Percentiles rank a stretch among this genome's conserved stretches.
These are phyloP conservation scores for Gorsachius magnificus DNA, from an alignment of 2,797 vertebrate species.

Conservation along the genomic window DNA sequence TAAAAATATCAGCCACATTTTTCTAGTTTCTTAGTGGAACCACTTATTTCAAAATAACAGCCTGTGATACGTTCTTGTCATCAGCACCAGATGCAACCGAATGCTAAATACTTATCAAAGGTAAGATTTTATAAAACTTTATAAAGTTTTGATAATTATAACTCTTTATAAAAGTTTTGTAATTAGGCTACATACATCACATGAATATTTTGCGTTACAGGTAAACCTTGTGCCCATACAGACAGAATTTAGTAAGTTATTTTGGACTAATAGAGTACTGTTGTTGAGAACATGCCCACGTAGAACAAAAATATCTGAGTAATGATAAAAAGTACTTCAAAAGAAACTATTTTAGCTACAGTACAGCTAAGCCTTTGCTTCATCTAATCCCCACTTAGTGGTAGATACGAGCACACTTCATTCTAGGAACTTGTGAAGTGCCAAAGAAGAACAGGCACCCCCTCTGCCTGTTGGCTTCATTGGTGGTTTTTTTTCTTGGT, in stretches of 20 bases:
- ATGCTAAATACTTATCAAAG: neutral
- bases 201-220: neutral
- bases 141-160: neutral
- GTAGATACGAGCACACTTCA: neutral
- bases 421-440: neutral
- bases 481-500: neutral
- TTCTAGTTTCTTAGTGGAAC: neutral
- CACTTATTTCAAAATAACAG: neutral
- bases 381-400: conserved; percentile 10
- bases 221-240: neutral
- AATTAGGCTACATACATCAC: neutral
- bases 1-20: neutral
- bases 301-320: neutral
- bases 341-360: conserved; percentile 9
- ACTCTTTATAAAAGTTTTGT: neutral
- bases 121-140: neutral
- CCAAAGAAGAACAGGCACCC: neutral
- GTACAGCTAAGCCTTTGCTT: neutral
- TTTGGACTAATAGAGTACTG: neutral
- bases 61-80: neutral
- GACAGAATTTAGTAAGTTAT: neutral
- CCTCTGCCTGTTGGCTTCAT: neutral
- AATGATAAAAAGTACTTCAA: conserved; percentile 22
- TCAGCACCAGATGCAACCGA: neutral
- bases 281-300: neutral